A percentile compares a stretch with the other conserved stretches of the same genome.
Evolutionary conservation across 2,797 vertebrate species (phyloP).

Genomic region (Spondyliosoma cantharus): DNA sequence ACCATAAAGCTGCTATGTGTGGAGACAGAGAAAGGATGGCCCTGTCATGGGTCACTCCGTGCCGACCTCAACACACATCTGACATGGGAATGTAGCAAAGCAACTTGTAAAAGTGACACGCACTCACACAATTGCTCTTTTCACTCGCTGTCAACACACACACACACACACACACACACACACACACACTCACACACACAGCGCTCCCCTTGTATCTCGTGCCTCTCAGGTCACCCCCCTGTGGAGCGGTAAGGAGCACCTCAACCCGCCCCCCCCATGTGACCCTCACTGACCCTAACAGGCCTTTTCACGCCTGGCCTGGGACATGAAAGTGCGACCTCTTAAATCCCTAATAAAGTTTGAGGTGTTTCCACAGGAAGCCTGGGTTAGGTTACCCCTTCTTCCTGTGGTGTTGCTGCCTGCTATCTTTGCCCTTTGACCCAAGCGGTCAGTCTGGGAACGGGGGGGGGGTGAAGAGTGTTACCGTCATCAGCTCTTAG

Average conservation of each 20-base stretch:
- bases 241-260: constrained; percentile 45
- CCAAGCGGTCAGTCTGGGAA: constrained; percentile 48
- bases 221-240: constrained; percentile 50
- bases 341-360: constrained; percentile 62
- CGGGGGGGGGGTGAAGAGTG: not conserved
- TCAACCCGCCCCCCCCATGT: constrained; percentile 9
- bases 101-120: constrained; percentile 52
- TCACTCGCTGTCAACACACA: constrained; percentile 19
- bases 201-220: constrained; percentile 43
- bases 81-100: constrained; percentile 59
- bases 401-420: constrained; percentile 52
- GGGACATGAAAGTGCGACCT: constrained; percentile 74
- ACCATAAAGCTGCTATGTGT: constrained; percentile 32
- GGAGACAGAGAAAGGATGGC: constrained; percentile 31
- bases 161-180: constrained; percentile 10
- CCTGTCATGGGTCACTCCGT: constrained; percentile 41
- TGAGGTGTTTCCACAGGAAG: constrained; percentile 75
- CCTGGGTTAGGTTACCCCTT: constrained; percentile 72
- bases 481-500: constrained; percentile 9
- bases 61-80: constrained; percentile 43
- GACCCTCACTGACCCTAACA: constrained; percentile 40
- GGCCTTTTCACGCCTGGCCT: constrained; percentile 66
- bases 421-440: constrained; percentile 75
- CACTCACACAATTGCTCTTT: constrained; percentile 45
- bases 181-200: no score